These are phyloP conservation scores for Apamea epomidion DNA, from an alignment of 2,888 invertebrate genomes.

Conservation along the genomic window DNA sequence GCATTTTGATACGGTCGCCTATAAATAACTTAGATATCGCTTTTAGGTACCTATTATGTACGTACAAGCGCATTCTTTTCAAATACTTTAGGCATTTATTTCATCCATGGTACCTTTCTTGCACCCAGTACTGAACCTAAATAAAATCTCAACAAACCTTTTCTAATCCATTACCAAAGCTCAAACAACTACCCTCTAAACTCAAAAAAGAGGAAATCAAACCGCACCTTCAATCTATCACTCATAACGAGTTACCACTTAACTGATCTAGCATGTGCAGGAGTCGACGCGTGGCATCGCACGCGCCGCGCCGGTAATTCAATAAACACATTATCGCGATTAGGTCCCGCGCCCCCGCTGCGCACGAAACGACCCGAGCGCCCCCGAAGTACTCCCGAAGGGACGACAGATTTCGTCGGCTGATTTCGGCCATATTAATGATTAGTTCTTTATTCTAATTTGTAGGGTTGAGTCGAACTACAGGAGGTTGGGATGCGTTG, in stretches of 20 bases:
- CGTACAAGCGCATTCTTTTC: neutral
- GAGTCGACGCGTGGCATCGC: constrained; percentile 78
- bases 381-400: constrained; percentile 79
- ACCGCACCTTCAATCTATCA: constrained; percentile 72
- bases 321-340: constrained; percentile 91
- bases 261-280: constrained; percentile 77
- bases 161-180: constrained; percentile 62
- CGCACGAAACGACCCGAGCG: constrained; percentile 74
- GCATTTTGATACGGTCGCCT: neutral
- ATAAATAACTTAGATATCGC: neutral
- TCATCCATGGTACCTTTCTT: neutral
- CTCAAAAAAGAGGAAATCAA: constrained; percentile 63
- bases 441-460: constrained; percentile 85
- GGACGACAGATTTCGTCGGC: constrained; percentile 83
- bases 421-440: constrained; percentile 83
- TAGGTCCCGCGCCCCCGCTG: constrained; percentile 83
- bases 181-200: constrained; percentile 55
- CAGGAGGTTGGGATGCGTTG: constrained; percentile 59
- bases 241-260: constrained; percentile 78
- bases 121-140: neutral
- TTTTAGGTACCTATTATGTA: neutral
- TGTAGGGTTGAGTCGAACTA: constrained; percentile 66
- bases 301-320: constrained; percentile 89
- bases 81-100: neutral
- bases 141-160: constrained; percentile 47